These are phyloP conservation scores for Drosophila ustulata DNA, from an alignment of 2,888 invertebrate genomes.

Conservation along the genomic window DNA sequence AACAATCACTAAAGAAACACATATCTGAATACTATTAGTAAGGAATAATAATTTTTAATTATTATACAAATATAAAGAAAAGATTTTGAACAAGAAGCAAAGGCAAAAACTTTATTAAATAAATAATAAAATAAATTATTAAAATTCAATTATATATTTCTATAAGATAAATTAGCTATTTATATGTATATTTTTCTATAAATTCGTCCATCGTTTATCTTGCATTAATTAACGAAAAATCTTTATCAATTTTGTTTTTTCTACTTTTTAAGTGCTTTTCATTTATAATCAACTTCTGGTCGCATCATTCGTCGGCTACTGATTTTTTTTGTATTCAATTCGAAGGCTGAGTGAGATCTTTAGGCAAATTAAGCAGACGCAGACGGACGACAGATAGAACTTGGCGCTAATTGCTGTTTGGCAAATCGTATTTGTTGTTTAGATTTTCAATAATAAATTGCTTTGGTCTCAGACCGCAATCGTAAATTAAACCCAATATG, in stretches of 20 bases:
- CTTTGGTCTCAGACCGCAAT: constrained; percentile 35
- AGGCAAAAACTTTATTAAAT: too few species aligned
- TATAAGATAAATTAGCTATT: too few species aligned
- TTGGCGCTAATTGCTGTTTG: not conserved
- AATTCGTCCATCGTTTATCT: not conserved
- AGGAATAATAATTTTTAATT: too few species aligned
- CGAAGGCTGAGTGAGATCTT: not conserved
- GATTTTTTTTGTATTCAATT: not conserved
- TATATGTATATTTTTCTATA: not conserved
- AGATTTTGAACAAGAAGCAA: too few species aligned
- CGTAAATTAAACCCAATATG: constrained; percentile 48
- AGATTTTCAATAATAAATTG: constrained; percentile 38
- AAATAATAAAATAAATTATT: too few species aligned
- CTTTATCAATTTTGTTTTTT: not conserved
- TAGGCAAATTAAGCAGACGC: not conserved
- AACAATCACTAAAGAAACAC: too few species aligned
- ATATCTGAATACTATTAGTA: too few species aligned
- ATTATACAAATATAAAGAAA: too few species aligned
- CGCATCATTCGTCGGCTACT: constrained; percentile 3
- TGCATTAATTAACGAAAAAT: not conserved
- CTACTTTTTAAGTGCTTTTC: not conserved
- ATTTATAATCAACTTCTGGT: not conserved
- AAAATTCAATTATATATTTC: too few species aligned
- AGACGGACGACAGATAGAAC: not conserved
- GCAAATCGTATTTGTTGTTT: constrained; percentile 15